A percentile compares a stretch with the other conserved stretches of the same genome.
These are phyloP conservation scores for Xenotilapia leptura DNA, from an alignment of 2,113 vertebrate species.

Conservation along the genomic window DNA sequence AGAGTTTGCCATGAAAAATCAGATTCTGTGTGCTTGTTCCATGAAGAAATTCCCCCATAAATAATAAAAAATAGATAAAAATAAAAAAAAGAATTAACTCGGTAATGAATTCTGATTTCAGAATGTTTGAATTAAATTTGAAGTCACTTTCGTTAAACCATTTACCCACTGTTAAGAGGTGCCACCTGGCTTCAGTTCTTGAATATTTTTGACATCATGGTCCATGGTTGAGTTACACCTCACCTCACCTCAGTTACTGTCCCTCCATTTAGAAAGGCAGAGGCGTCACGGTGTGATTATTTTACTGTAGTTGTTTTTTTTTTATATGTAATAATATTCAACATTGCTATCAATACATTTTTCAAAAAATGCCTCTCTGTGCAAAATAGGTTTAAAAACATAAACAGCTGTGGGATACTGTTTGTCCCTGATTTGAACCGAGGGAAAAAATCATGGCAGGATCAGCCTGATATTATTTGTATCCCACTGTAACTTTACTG, in stretches of 20 bases:
- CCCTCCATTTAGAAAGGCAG: no score
- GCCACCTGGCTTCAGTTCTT: background rate
- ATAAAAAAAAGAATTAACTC: background rate
- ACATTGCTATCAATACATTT: no score
- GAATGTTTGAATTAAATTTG: background rate
- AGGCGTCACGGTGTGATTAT: no score
- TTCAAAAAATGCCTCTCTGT: no score
- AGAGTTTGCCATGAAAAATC: background rate
- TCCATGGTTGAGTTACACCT: conserved; percentile 37
- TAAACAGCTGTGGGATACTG: no score
- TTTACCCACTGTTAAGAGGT: background rate
- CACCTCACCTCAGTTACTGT: background rate
- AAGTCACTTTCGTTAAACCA: background rate
- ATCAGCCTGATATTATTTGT: no score
- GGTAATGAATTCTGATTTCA: background rate
- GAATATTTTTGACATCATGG: background rate
- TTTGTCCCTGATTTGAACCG: no score
- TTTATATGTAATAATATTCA: no score
- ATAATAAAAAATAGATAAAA: background rate
- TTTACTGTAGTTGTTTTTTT: no score
- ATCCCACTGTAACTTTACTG: no score
- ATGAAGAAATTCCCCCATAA: background rate
- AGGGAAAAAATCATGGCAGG: no score
- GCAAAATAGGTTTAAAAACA: no score
- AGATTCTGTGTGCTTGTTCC: background rate